phyloP scores from a whole-genome alignment of 2,888 invertebrate genomes.

The Cynaeus angustus region DNA sequence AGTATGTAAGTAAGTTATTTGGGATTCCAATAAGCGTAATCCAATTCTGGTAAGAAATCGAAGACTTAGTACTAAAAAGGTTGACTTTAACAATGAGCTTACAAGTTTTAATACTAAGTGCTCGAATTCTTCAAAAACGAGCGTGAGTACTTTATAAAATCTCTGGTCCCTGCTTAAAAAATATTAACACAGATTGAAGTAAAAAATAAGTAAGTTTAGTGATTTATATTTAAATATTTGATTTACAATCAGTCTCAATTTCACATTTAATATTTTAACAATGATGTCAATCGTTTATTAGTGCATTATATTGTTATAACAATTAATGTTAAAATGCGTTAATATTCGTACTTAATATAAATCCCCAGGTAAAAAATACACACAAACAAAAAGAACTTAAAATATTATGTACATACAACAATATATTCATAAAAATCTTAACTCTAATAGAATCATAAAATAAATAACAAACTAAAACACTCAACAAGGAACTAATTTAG shows the following conservation, averaged over 20 bases:
- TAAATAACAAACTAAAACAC: slow-evolving; percentile 45
- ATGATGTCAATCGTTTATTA: slow-evolving; percentile 37
- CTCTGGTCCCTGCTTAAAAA: slow-evolving; percentile 15
- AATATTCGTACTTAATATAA: slow-evolving; percentile 12
- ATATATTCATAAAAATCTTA: slow-evolving; percentile 17
- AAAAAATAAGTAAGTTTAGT: slow-evolving; percentile 9
- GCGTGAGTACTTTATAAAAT: too few relatives aligned
- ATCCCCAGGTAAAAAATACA: slow-evolving; percentile 23
- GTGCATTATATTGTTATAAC: slow-evolving; percentile 37
- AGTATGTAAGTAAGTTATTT: too few relatives aligned
- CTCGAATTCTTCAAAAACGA: too few relatives aligned
- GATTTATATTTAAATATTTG: slow-evolving; percentile 50
- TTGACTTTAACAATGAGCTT: too few relatives aligned
- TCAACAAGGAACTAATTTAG: slow-evolving; percentile 39
- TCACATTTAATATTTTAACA: slow-evolving; percentile 50
- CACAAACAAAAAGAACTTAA: slow-evolving; percentile 31
- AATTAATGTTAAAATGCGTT: slow-evolving; percentile 36
- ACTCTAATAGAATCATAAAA: slow-evolving; percentile 30
- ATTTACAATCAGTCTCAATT: slow-evolving; percentile 55
- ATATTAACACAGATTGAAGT: too few relatives aligned
- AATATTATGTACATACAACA: slow-evolving; percentile 45
- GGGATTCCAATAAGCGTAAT: too few relatives aligned
- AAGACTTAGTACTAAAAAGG: too few relatives aligned
- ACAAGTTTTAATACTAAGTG: too few relatives aligned
- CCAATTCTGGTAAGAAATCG: too few relatives aligned